phyloP scores from a whole-genome alignment of 1,140 invertebrate genomes.

The Diplogasteroides magnus region DNA sequence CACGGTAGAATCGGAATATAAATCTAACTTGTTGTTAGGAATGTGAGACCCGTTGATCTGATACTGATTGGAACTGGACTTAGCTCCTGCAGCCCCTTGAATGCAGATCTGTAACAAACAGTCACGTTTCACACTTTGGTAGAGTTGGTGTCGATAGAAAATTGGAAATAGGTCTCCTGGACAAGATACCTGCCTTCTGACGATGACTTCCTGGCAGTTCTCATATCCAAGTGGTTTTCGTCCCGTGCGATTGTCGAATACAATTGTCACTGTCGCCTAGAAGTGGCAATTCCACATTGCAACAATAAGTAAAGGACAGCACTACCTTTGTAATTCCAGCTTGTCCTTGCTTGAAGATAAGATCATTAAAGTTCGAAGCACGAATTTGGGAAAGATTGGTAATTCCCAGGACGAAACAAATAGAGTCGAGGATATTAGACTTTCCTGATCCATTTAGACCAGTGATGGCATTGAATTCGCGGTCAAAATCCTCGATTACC shows the following conservation, averaged over 20 bases:
- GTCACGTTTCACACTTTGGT: too few species aligned
- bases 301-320: neutral
- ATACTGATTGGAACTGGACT: too few species aligned
- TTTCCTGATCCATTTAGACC: constrained; percentile 96
- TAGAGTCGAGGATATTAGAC: constrained; percentile 94
- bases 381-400: constrained; percentile 67
- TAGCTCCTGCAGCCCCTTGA: too few species aligned
- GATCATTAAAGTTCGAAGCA: constrained; percentile 72
- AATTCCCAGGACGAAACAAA: constrained; percentile 94
- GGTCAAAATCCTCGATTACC: constrained; percentile 88
- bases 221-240: constrained; percentile 88
- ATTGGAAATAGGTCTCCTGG: neutral
- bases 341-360: constrained; percentile 95
- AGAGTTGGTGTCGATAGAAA: too few species aligned
- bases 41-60: too few species aligned
- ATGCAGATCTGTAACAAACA: too few species aligned
- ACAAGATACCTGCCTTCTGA: constrained; percentile 80
- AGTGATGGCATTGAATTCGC: constrained; percentile 94
- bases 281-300: neutral
- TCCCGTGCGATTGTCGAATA: constrained; percentile 75
- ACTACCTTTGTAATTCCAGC: constrained; percentile 79
- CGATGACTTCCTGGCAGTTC: constrained; percentile 80
- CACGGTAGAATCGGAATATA: too few species aligned
- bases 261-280: constrained; percentile 82
- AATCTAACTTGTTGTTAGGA: too few species aligned